Conservation (phyloP, 2,113 vertebrate genomes). For the Embiotoca jacksoni region DNA sequence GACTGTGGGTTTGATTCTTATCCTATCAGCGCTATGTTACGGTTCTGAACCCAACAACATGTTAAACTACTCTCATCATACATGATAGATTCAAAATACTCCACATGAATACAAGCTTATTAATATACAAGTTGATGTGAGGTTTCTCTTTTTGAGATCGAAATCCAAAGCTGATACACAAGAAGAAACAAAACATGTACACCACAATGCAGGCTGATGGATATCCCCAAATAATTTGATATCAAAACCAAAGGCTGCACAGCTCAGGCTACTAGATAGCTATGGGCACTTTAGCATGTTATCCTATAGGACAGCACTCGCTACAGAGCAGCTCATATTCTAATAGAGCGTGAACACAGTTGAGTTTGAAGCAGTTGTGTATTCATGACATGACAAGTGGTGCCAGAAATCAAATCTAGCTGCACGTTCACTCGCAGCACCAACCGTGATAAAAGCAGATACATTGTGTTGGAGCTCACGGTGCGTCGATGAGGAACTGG, state of each 20-base stretch:
- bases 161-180: not conserved
- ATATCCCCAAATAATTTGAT: not conserved
- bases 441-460: not conserved
- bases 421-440: not conserved
- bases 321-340: conserved; percentile 46
- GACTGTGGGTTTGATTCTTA: no score
- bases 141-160: not conserved
- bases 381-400: conserved; percentile 22
- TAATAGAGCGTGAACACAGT: conserved; percentile 44
- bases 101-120: no score
- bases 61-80: not conserved
- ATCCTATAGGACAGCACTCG: conserved; percentile 37
- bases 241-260: conserved; percentile 76
- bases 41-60: no score
- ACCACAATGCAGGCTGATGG: conserved; percentile 23
- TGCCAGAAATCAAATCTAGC: not conserved
- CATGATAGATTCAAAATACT: no score
- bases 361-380: conserved; percentile 79
- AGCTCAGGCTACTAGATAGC: conserved; percentile 34
- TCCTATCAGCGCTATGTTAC: no score
- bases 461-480: not conserved
- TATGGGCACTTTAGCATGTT: conserved; percentile 52
- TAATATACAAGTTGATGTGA: not conserved
- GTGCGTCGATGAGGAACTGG: no score
- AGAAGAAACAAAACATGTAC: not conserved